Evolutionary conservation across 2,113 vertebrate genomes (phyloP).

Genomic region (Perognathus longimembris): DNA sequence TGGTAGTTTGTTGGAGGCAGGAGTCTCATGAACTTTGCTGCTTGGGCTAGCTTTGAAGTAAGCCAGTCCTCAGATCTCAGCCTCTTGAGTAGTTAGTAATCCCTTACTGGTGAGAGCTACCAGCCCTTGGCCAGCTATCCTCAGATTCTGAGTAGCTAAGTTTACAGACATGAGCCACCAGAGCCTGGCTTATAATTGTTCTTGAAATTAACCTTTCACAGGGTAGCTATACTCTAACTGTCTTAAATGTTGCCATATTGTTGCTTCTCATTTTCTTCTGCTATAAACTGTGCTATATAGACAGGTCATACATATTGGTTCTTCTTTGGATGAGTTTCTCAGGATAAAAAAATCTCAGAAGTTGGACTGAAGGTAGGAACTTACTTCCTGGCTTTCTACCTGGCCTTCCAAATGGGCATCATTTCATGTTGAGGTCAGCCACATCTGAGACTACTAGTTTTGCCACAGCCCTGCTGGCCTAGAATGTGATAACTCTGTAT

Average conservation of each 20-base stretch:
- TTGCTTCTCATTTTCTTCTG: no score
- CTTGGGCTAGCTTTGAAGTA: no score
- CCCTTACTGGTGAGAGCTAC: no score
- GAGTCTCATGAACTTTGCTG: no score
- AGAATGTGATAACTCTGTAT: background rate
- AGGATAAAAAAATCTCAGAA: conserved; percentile 7
- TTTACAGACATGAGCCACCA: no score
- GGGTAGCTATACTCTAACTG: background rate
- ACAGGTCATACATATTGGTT: background rate
- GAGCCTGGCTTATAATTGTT: background rate
- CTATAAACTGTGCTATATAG: no score
- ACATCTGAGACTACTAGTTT: background rate
- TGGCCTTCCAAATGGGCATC: background rate
- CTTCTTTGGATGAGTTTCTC: background rate
- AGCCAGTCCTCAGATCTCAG: no score
- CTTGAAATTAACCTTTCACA: background rate
- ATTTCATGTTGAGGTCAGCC: background rate
- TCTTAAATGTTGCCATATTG: background rate
- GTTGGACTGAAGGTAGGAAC: background rate
- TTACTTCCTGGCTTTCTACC: background rate
- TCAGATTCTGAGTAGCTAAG: no score
- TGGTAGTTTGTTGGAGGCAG: no score
- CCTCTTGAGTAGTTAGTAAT: no score
- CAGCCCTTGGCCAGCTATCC: no score
- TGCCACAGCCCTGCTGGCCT: background rate